These are phyloP conservation scores for Dendrocincla fuliginosa DNA, from an alignment of 2,797 vertebrate species.

Conservation along the genomic window DNA sequence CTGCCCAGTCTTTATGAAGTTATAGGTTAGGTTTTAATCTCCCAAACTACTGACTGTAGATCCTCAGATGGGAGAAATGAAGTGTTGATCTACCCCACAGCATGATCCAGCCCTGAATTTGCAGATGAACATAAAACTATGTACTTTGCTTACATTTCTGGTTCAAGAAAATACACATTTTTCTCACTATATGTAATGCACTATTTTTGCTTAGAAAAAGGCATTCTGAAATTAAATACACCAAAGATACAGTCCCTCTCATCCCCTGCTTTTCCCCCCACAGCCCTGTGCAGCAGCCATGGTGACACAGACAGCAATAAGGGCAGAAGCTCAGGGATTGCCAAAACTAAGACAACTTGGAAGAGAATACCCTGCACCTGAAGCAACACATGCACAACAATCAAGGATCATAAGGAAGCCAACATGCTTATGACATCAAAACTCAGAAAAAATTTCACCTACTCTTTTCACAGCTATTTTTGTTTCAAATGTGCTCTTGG, in stretches of 20 bases:
- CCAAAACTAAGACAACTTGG: not conserved
- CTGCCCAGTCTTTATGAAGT: not conserved
- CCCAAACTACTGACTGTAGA: not conserved
- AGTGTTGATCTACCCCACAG: not conserved
- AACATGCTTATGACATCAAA: not conserved
- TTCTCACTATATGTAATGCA: not conserved
- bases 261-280: not conserved
- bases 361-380: not conserved
- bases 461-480: not conserved
- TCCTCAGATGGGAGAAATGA: not conserved
- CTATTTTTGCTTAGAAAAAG: not conserved
- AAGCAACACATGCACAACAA: not conserved
- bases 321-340: not conserved
- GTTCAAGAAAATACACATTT: not conserved
- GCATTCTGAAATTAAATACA: not conserved
- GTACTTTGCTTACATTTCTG: not conserved
- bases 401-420: not conserved
- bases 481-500: not conserved
- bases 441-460: not conserved
- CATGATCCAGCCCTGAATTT: not conserved
- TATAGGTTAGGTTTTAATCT: not conserved
- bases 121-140: not conserved
- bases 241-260: not conserved
- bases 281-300: not conserved
- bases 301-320: not conserved